Evolutionary conservation across 2,113 vertebrate species (phyloP), one percentile per base, ranked within the genome.

Genomic region (Nothoprocta perdicaria): DNA sequence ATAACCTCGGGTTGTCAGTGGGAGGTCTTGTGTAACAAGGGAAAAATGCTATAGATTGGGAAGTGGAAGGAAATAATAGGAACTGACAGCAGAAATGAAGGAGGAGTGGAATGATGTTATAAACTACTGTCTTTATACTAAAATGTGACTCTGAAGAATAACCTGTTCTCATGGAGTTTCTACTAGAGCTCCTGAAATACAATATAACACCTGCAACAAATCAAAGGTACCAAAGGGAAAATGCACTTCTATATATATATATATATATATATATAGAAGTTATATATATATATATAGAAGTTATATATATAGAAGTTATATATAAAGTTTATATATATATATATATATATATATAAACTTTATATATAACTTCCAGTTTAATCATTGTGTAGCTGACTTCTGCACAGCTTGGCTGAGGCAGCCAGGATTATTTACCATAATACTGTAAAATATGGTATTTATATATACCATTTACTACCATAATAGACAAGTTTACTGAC

Each of bases 401-500:
- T 87, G 52, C 46, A 68, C 79, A 93, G 86, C 79, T 86, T 86
- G 53, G 24, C 15, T 95, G 61, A 72, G 75, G 57, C 78, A 93
- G 65, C 6, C 66, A 88, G 41, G 27, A 66, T 68, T 87, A 79
- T 93, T 92, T 92, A 48, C 48, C 48, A 48, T 48, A 48, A 48
- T 11, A 23, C 48, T 18, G 22, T 23, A 22, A 11, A 48, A 21
- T 22, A 22, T 48, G 10, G 9, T 48, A 22, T 48, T 48, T 48
- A 48, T 48, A 48, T 45, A 45, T 48, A 48, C 48, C 21, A 23
- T 21, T 22, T 22, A 89, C 81, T 86, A 76, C n/a, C 6, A 5
- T 92, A 88, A 77, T 22, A 87, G 76, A 75, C 75, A 88, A 81
- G 76, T 66, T 90, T 86, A 72, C 52, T 63, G 86, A 92, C 69